Conservation (phyloP, 2,113 vertebrate species). For the Macquaria australasica region DNA sequence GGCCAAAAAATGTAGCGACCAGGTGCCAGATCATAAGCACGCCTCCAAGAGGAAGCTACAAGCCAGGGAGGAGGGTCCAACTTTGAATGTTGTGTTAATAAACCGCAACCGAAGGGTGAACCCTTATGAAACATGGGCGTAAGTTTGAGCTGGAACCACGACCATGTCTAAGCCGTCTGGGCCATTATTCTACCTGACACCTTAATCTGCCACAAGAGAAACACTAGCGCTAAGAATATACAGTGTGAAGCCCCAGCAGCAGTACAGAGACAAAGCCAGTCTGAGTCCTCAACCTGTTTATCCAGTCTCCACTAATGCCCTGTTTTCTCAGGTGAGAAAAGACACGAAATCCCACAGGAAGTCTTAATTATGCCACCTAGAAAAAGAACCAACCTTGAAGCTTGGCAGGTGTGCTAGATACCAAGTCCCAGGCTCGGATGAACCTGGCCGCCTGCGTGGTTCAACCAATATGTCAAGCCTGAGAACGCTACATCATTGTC, state of each 20-base stretch:
- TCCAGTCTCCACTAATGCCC: slow-evolving; percentile 71
- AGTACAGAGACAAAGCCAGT: slow-evolving; percentile 70
- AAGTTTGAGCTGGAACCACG: slow-evolving; percentile 38
- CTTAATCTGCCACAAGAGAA: slow-evolving; percentile 77
- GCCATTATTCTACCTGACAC: slow-evolving; percentile 77
- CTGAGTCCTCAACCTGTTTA: slow-evolving; percentile 74
- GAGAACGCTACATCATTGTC: slow-evolving; percentile 38
- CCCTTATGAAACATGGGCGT: slow-evolving; percentile 15
- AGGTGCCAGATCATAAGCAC: too few species aligned
- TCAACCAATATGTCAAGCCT: slow-evolving; percentile 15
- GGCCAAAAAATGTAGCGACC: too few species aligned
- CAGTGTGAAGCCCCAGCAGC: slow-evolving; percentile 55
- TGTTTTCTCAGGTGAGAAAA: slow-evolving; percentile 72
- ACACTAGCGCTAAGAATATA: slow-evolving; percentile 73
- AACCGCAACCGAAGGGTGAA: neutral
- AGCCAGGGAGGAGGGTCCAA: too few species aligned
- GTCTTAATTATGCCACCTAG: slow-evolving; percentile 65
- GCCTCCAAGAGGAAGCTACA: too few species aligned
- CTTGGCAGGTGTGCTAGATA: slow-evolving; percentile 58
- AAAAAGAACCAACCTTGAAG: slow-evolving; percentile 56
- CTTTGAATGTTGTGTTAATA: too few species aligned
- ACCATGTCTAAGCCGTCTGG: slow-evolving; percentile 59
- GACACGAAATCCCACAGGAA: slow-evolving; percentile 72
- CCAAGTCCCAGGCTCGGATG: slow-evolving; percentile 1
- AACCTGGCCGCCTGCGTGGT: slow-evolving; percentile 1